phyloP scores from a whole-genome alignment of 2,888 invertebrate genomes.

The Netelia melanura region DNA sequence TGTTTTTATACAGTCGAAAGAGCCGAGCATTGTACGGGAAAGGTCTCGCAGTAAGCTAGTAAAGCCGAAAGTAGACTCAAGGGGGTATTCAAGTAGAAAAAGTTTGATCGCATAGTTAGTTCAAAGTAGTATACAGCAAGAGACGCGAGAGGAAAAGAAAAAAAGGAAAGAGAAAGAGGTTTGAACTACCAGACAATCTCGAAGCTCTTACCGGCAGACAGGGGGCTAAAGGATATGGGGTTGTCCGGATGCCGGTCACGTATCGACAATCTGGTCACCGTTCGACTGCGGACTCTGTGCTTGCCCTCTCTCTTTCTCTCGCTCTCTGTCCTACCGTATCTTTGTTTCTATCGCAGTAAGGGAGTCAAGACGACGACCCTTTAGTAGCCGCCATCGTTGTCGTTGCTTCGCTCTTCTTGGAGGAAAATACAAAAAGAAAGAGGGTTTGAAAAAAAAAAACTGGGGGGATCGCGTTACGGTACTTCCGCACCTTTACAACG shows the following conservation, averaged over 20 bases:
- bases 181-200: slow-evolving; percentile 74
- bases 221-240: slow-evolving; percentile 58
- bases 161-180: slow-evolving; percentile 41
- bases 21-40: slow-evolving; percentile 17
- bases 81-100: slow-evolving; percentile 55
- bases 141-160: background rate
- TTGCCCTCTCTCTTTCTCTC: slow-evolving; percentile 15
- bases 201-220: slow-evolving; percentile 67
- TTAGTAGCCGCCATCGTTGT: slow-evolving; percentile 56
- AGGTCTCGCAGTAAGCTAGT: slow-evolving; percentile 23
- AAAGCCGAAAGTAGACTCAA: slow-evolving; percentile 34
- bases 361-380: slow-evolving; percentile 52
- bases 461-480: slow-evolving; percentile 61
- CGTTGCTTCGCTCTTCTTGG: slow-evolving; percentile 44
- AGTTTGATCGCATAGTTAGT: slow-evolving; percentile 61
- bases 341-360: background rate
- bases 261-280: slow-evolving; percentile 80
- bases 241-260: slow-evolving; percentile 78
- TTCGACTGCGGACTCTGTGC: slow-evolving; percentile 64
- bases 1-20: slow-evolving; percentile 8
- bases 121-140: slow-evolving; percentile 31
- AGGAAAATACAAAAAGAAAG: slow-evolving; percentile 53
- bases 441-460: slow-evolving; percentile 53
- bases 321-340: slow-evolving; percentile 2
- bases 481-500: slow-evolving; percentile 75